Conservation (phyloP, 2,113 vertebrate genomes). For the Promerops cafer region DNA sequence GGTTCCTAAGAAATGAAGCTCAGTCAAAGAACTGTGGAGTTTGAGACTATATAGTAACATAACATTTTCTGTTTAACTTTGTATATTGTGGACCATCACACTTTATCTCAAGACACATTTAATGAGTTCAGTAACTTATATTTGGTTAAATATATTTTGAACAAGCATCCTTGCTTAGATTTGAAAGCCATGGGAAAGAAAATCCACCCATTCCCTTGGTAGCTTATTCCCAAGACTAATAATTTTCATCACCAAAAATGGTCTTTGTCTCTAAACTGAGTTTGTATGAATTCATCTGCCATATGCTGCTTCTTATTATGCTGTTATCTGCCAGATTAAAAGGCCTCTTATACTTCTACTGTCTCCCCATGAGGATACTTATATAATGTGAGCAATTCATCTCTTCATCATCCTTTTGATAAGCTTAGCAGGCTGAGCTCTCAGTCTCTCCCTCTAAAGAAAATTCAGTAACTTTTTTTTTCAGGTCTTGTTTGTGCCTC, state of each 20-base stretch:
- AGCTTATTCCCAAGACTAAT: neutral
- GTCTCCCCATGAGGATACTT: constrained; percentile 3
- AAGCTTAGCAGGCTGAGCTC: neutral
- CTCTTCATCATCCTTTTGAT: constrained; percentile 7
- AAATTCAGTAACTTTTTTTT: neutral
- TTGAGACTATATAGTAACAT: neutral
- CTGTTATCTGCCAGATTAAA: neutral
- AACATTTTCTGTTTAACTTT: neutral
- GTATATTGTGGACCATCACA: neutral
- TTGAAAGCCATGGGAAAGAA: neutral
- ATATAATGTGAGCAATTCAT: neutral
- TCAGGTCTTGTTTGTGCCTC: neutral
- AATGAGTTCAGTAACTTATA: neutral
- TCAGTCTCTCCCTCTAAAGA: neutral
- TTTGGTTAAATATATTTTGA: neutral
- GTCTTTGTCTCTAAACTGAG: neutral
- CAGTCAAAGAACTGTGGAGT: neutral
- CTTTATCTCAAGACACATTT: neutral
- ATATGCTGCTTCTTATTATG: neutral
- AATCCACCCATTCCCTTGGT: neutral
- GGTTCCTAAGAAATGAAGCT: neutral
- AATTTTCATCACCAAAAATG: neutral
- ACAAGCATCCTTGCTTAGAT: neutral
- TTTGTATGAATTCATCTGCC: neutral
- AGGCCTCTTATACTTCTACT: neutral